Percentiles rank a stretch among this genome's conserved stretches.
These are phyloP conservation scores for Nematostella vectensis DNA, from an alignment of 92 coral and sea anemone species.

Conservation along the genomic window DNA sequence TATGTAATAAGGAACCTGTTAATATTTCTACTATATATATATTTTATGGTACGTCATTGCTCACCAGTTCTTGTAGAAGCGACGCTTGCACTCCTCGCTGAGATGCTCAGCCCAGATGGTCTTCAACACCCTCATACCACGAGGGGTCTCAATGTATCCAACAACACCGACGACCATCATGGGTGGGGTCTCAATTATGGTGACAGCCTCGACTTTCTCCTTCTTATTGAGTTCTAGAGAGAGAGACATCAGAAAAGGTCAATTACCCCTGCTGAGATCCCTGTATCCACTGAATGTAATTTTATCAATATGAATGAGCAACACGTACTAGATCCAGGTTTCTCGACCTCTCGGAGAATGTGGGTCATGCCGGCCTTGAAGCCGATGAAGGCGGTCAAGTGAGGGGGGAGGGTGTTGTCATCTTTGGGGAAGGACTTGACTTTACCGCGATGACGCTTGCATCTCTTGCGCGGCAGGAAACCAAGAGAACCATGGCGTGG, in stretches of 20 bases:
- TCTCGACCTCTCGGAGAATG: conserved; percentile 93
- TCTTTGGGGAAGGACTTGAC: conserved; percentile 96
- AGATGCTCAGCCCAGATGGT: conserved; percentile 99
- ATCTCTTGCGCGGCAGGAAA: conserved; percentile 96
- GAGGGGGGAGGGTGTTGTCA: conserved; percentile 88
- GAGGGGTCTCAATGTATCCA: conserved; percentile 97
- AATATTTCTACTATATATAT: too few relatives aligned
- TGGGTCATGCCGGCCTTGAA: conserved; percentile 99
- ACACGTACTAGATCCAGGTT: conserved; percentile 99
- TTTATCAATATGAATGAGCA: not conserved
- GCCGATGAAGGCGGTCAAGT: conserved; percentile 94
- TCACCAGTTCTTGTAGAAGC: conserved; percentile 99
- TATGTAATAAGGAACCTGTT: too few relatives aligned
- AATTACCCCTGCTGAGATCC: too few relatives aligned
- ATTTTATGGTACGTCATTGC: not conserved
- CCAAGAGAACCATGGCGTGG: conserved; percentile 99
- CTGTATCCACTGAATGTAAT: not conserved
- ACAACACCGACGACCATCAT: conserved; percentile 98
- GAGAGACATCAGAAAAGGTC: not conserved
- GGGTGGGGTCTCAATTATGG: conserved; percentile 96
- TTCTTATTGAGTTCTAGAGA: conserved; percentile 89
- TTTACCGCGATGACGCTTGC: conserved; percentile 89
- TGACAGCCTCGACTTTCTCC: conserved; percentile 97
- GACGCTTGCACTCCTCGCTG: conserved; percentile 95
- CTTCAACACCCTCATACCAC: conserved; percentile 88